Conservation (phyloP, 2,797 vertebrate genomes). For the Enteromius treurensis region DNA sequence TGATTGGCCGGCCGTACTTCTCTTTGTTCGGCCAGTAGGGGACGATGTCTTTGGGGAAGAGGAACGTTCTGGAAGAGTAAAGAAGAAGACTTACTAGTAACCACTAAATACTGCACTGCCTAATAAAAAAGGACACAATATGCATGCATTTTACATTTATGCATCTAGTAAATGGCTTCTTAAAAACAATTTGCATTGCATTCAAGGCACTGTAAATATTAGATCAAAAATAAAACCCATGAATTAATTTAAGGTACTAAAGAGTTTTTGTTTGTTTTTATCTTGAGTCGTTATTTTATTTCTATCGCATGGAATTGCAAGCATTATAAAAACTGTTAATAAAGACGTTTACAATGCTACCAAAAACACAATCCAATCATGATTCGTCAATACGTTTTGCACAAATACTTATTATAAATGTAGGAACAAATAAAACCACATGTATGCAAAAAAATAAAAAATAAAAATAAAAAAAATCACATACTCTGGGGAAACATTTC, state of each 20-base stretch:
- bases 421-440: too few relatives aligned
- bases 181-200: not conserved
- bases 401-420: too few relatives aligned
- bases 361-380: too few relatives aligned
- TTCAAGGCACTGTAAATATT: not conserved
- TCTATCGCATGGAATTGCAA: too few relatives aligned
- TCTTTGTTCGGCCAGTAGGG: conserved; percentile 85
- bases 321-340: too few relatives aligned
- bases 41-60: conserved; percentile 84
- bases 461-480: too few relatives aligned
- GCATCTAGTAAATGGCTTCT: not conserved
- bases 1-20: conserved; percentile 83
- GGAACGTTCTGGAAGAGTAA: conserved; percentile 74
- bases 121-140: not conserved
- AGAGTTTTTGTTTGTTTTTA: not conserved
- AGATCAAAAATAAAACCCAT: not conserved
- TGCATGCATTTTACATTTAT: not conserved
- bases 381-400: too few relatives aligned
- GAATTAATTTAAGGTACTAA: not conserved
- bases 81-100: not conserved
- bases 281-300: not conserved
- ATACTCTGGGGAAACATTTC: too few relatives aligned
- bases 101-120: not conserved
- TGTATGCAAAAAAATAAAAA: too few relatives aligned
- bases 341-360: too few relatives aligned